Evolutionary conservation across 2,888 invertebrate species (phyloP), one percentile per base, ranked within the genome.

Genomic region (Phalangium opilio): DNA sequence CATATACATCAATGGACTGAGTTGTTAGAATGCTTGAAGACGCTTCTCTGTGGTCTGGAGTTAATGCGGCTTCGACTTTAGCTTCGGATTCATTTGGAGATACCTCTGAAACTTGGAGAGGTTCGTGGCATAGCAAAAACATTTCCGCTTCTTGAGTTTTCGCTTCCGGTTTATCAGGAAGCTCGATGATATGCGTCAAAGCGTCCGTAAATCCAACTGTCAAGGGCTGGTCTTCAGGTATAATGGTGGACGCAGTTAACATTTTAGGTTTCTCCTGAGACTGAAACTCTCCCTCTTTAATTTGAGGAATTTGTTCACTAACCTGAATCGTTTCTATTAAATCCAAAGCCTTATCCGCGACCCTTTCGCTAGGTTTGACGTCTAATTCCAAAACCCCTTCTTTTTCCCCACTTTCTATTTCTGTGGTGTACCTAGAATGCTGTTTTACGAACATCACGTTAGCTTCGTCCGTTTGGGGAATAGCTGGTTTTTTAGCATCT

Each of bases 311-410:
- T 15, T 50, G 47, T 52, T 53, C 50, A 12, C 47, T 43, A 20
- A 55, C 34, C 15, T 17, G 8, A 14, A 55, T 41, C 14, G 52
- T 45, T 43, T 55, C 48, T 40, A 51, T 42, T 1, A 46, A 21
- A 1, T 49, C 43, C 8, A 54, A 21, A 5, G 44, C 39, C 27
- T 47, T 18, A n/a, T 45, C 27, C 11, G 54, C 50, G 17, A 21
- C 50, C 4, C 45, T 49, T 17, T 33, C 21, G 27, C 50, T 66
- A 65, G 49, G 68, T 63, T 19, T 65, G 60, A 8, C 61, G 46
- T 55, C 51, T 18, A 45, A 36, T 14, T 34, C 35, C 8, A 27
- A 27, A 7, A 27, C 8, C 27, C 43, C 43, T 39, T 55, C 55
- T 18, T 50, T 43, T 42, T 51, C 49, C 10, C 44, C 50, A 3